Conservation (phyloP, 2,113 vertebrate genomes). For the Cygnus atratus region DNA sequence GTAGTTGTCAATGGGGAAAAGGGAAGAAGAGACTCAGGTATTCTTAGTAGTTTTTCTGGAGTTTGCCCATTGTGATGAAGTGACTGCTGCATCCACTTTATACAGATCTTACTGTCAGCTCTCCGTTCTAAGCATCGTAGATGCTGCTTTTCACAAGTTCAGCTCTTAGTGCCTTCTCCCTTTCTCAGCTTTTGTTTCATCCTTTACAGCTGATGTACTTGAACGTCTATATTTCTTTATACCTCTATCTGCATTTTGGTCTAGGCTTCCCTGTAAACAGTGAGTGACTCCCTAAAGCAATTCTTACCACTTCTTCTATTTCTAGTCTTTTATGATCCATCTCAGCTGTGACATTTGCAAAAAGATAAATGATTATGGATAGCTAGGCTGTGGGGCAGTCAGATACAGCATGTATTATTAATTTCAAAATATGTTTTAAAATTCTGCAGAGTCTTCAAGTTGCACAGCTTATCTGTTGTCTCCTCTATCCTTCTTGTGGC, state of each 20-base stretch:
- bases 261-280: not conserved
- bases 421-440: constrained; percentile 35
- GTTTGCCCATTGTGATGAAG: not conserved
- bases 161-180: not conserved
- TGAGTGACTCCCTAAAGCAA: constrained; percentile 27
- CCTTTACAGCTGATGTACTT: not conserved
- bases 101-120: not conserved
- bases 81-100: not conserved
- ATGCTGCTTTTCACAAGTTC: not conserved
- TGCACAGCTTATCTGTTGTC: not conserved
- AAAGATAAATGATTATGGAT: constrained; percentile 42
- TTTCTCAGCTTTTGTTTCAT: not conserved
- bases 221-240: constrained; percentile 12
- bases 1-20: not conserved
- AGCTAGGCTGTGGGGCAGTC: constrained; percentile 36
- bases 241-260: not conserved
- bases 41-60: not conserved
- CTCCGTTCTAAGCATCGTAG: accelerated
- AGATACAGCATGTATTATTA: constrained; percentile 32
- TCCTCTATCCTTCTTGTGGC: not conserved
- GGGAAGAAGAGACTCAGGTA: accelerated
- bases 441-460: constrained; percentile 16
- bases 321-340: constrained; percentile 16
- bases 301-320: constrained; percentile 1
- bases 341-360: constrained; percentile 26